Conservation (phyloP, 2,797 vertebrate species). For the Pipistrellus kuhlii region DNA sequence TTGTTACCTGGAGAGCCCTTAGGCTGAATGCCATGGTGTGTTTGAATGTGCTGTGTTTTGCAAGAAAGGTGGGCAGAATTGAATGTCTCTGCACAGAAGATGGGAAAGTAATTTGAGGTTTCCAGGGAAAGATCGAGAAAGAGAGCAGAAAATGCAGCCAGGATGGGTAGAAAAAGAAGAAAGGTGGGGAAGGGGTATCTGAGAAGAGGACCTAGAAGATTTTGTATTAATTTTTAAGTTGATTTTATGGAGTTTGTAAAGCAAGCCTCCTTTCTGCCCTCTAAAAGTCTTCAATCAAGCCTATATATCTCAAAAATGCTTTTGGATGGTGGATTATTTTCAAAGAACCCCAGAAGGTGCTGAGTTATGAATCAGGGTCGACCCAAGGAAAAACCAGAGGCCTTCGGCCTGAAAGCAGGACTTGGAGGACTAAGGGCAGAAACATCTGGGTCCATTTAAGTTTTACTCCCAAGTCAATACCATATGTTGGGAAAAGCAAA, state of each 20-base stretch:
- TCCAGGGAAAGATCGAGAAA: not conserved
- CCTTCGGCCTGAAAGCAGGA: not conserved
- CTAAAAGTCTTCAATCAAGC: conserved; percentile 20
- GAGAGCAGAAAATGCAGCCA: not conserved
- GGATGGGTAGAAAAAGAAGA: not conserved
- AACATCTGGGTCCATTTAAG: conserved; percentile 58
- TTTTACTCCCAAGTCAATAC: conserved; percentile 47
- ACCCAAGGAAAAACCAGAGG: conserved; percentile 16
- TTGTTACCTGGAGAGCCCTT: conserved; percentile 29
- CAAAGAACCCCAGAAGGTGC: conserved; percentile 7
- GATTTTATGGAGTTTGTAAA: not conserved
- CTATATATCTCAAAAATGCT: conserved; percentile 1
- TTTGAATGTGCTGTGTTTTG: not conserved
- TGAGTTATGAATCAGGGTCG: conserved; percentile 45
- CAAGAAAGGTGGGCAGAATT: not conserved
- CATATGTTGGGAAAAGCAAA: conserved; percentile 23
- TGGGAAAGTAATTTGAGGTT: not conserved
- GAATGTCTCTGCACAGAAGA: not conserved
- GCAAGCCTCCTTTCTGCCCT: not conserved
- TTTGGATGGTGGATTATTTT: conserved; percentile 10
- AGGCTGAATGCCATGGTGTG: not conserved
- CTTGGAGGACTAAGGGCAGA: not conserved
- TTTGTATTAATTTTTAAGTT: conserved; percentile 42
- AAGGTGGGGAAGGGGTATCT: accelerated
- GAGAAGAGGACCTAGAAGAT: not conserved